Base-by-base conservation (phyloP, 2,888 invertebrate species). In the Eledone cirrhosa region DNA sequence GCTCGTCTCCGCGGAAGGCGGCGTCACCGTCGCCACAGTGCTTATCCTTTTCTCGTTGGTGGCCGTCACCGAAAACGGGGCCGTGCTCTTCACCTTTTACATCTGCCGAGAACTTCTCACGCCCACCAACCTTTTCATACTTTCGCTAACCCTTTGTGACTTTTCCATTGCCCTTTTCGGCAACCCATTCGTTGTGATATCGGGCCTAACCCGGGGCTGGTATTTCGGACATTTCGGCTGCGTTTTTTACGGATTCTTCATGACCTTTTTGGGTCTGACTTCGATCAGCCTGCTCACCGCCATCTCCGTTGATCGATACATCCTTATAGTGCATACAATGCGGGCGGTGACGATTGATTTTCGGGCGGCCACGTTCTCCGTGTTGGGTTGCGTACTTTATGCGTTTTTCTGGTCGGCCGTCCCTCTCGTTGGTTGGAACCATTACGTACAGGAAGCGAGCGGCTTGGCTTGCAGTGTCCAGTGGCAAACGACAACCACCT, bases 371-470 rank as follows among this genome's bases (percentile, higher is more conserved):
- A 77, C 77, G 19, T 33, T 81, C 2, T 63, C 79, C 19, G 80
- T 86, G 16, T 29, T 78, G 0, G 53, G 79, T 0, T 87, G 87
- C 67, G 84, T 81, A 78, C 59, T 81, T 2, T 78, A 80, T 8
- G 86, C 86, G 1, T 79, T 86, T 14, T 63, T 87, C 22, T 88
- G 87, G 87, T 82, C 87, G 0, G 75, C 81, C 1, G 48, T 86
- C n/a, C 88, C 88, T 3, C 79, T 87, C 22, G 76, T 88, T 24
- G 88, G 88, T 5, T 87, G 87, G 87, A 87, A 85, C 78, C 80
- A 81, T n/a, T 89, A 86, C 75, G 84, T 81, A 4, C 79, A 84
- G 53, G 89, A 89, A 77, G 84, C 84, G 22, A 81, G 80, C 48
- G 80, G 78, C 22, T 81, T 82, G 24, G 79, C 83, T 3, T 85